These are phyloP conservation scores for Cephalopachus bancanus DNA, from an alignment of 2,797 vertebrate species.

Conservation along the genomic window DNA sequence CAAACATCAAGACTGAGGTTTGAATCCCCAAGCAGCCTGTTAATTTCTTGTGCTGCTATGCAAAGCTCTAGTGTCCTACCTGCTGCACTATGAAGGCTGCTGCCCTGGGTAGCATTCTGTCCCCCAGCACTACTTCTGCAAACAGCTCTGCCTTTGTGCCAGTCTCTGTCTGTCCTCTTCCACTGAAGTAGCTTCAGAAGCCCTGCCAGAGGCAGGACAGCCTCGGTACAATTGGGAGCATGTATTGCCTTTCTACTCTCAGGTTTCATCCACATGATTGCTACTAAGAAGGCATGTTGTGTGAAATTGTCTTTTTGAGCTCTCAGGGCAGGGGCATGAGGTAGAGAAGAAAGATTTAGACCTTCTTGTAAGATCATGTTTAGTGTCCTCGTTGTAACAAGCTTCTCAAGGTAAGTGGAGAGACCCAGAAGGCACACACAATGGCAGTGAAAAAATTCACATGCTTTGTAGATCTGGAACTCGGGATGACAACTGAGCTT, in stretches of 20 bases:
- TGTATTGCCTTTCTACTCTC: no score
- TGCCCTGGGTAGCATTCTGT: neutral
- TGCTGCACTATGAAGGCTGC: no score
- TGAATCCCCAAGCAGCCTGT: neutral
- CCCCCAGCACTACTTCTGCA: neutral
- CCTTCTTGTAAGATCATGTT: neutral
- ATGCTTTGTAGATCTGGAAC: neutral
- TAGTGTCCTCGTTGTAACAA: neutral
- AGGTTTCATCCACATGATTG: neutral
- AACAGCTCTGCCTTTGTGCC: neutral
- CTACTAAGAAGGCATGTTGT: no score
- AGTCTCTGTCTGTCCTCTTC: neutral
- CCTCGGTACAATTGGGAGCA: neutral
- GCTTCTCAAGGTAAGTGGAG: neutral
- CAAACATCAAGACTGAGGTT: neutral
- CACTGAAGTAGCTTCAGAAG: neutral
- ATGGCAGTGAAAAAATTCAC: no score
- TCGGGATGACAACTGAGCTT: neutral
- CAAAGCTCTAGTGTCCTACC: neutral
- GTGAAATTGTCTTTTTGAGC: neutral
- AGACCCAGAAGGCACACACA: neutral
- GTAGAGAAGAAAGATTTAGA: no score
- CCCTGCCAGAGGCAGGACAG: neutral
- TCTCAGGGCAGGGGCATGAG: fast-evolving
- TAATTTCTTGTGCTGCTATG: no score